Conservation (phyloP, 2,113 vertebrate species). For the Onychostruthus taczanowskii region DNA sequence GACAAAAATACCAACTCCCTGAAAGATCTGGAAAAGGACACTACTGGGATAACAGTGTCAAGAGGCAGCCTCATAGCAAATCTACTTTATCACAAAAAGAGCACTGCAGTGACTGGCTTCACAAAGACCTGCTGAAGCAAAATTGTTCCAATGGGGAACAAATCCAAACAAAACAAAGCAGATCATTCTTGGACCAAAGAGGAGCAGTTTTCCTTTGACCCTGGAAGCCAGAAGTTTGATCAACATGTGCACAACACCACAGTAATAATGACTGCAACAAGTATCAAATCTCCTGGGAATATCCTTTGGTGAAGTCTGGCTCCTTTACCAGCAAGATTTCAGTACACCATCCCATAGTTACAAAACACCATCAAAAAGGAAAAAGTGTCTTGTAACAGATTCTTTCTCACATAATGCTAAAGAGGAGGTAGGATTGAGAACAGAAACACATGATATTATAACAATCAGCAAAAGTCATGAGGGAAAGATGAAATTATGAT, state of each 20-base stretch:
- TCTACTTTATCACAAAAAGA: not conserved
- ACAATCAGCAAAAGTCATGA: not conserved
- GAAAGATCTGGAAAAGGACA: not conserved
- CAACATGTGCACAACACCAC: not conserved
- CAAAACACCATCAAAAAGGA: not conserved
- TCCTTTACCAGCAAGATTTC: not conserved
- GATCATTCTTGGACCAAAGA: not conserved
- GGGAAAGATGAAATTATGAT: not conserved
- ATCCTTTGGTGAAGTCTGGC: not conserved
- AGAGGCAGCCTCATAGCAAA: not conserved
- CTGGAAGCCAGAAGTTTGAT: not conserved
- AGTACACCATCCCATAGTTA: not conserved
- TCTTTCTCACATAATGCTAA: not conserved
- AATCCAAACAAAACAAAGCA: not conserved
- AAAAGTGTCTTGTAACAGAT: not conserved
- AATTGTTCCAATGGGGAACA: not conserved
- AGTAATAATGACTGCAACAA: not conserved
- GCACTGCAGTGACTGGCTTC: not conserved
- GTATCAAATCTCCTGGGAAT: not conserved
- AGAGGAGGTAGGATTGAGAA: not conserved
- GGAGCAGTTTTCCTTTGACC: not conserved
- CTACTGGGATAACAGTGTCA: not conserved
- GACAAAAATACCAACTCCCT: not conserved
- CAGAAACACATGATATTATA: not conserved
- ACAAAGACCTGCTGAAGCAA: not conserved